phyloP scores from a whole-genome alignment of 2,113 vertebrate species.

The Dunckerocampus dactyliophorus region DNA sequence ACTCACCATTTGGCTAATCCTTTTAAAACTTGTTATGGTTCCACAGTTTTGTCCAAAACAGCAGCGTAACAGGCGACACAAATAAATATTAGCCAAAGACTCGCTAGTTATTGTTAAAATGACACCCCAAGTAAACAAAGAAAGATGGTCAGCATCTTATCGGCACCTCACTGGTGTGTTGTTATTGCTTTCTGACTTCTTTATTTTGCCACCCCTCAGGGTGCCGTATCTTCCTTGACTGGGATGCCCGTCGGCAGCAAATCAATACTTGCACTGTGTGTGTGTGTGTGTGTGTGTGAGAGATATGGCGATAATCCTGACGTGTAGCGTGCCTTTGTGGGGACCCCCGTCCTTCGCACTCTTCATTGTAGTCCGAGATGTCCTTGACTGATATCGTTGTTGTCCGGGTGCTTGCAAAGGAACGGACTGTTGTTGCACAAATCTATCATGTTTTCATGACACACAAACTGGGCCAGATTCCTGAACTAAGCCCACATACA shows the following conservation, averaged over 20 bases:
- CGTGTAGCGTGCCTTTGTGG: slow-evolving; percentile 72
- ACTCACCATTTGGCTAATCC: too few species aligned
- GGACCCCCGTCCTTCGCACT: slow-evolving; percentile 52
- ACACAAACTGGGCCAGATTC: too few species aligned
- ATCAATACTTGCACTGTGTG: slow-evolving; percentile 86
- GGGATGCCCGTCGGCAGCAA: slow-evolving; percentile 87
- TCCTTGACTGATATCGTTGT: slow-evolving; percentile 67
- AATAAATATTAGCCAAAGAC: too few species aligned
- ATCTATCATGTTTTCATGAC: too few species aligned
- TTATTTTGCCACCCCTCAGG: slow-evolving; percentile 42
- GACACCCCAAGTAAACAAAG: too few species aligned
- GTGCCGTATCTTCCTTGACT: slow-evolving; percentile 71
- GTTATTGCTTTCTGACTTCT: slow-evolving; percentile 36
- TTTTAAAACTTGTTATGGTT: too few species aligned
- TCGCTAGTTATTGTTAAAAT: too few species aligned
- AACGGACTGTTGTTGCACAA: neutral
- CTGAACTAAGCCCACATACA: too few species aligned
- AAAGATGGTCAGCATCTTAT: too few species aligned
- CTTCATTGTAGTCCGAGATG: slow-evolving; percentile 72
- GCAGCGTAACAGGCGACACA: too few species aligned
- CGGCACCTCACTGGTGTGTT: slow-evolving; percentile 8
- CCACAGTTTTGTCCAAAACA: too few species aligned
- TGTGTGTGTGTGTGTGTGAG: slow-evolving; percentile 58
- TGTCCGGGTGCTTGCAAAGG: neutral
- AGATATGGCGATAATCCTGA: slow-evolving; percentile 76